A percentile compares a stretch with the other conserved stretches of the same genome.
Evolutionary conservation across 2,888 invertebrate genomes (phyloP).

Genomic region (Laspeyria flexula): DNA sequence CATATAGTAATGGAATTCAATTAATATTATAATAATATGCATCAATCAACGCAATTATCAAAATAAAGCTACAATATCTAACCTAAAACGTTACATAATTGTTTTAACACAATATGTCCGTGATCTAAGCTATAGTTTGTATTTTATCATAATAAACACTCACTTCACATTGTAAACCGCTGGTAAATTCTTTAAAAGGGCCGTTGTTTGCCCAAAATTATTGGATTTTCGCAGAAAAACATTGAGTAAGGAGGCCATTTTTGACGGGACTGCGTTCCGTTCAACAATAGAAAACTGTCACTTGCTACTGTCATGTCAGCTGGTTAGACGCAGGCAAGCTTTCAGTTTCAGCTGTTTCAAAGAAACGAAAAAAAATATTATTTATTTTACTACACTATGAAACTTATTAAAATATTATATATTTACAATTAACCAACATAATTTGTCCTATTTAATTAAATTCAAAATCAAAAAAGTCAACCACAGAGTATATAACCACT

Average conservation of each 20-base stretch:
- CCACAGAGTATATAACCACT: too few species aligned
- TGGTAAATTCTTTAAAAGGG: slow-evolving; percentile 78
- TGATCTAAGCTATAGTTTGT: slow-evolving; percentile 13
- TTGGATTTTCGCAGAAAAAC: slow-evolving; percentile 86
- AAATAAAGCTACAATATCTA: slow-evolving; percentile 43
- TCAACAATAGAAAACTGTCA: slow-evolving; percentile 11
- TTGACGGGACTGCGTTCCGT: slow-evolving; percentile 66
- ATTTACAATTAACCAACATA: too few species aligned
- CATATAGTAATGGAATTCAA: background rate
- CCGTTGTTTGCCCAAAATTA: slow-evolving; percentile 71
- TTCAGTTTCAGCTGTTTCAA: background rate
- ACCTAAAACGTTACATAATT: slow-evolving; percentile 81
- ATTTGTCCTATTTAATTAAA: too few species aligned
- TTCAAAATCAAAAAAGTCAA: too few species aligned
- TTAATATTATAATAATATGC: background rate
- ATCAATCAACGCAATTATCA: background rate
- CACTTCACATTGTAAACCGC: slow-evolving; percentile 83
- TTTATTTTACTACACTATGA: too few species aligned
- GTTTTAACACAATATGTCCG: slow-evolving; percentile 39
- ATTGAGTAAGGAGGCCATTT: slow-evolving; percentile 80
- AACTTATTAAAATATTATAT: too few species aligned
- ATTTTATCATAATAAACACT: slow-evolving; percentile 52
- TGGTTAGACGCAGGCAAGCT: background rate
- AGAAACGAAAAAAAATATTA: too few species aligned
- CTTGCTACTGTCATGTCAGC: slow-evolving; percentile 10